Conservation (phyloP, 2,888 invertebrate species). For the Xanthostigma xanthostigma region DNA sequence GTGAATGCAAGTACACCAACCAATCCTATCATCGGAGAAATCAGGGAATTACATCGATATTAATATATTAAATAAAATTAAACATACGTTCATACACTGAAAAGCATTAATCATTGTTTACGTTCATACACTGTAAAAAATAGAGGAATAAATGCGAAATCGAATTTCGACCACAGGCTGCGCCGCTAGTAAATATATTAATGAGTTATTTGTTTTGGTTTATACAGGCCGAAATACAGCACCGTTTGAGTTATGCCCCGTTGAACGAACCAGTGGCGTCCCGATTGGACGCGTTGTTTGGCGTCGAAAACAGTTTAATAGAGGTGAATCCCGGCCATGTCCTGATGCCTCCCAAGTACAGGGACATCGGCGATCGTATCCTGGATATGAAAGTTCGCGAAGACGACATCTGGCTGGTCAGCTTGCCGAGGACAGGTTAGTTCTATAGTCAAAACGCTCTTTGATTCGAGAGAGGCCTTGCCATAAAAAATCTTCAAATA, state of each 20-base stretch:
- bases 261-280: slow-evolving; percentile 17
- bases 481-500: too few relatives aligned
- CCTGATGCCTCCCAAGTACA: slow-evolving; percentile 52
- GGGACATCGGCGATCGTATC: slow-evolving; percentile 51
- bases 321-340: slow-evolving; percentile 58
- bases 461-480: background rate
- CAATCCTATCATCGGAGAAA: too few relatives aligned
- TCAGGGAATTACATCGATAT: too few relatives aligned
- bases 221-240: slow-evolving; percentile 11
- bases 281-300: slow-evolving; percentile 50
- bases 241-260: slow-evolving; percentile 9
- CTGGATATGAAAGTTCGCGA: slow-evolving; percentile 53
- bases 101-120: too few relatives aligned
- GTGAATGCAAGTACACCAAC: too few relatives aligned
- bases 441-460: slow-evolving; percentile 6
- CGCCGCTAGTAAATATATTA: too few relatives aligned
- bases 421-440: slow-evolving; percentile 78
- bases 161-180: too few relatives aligned
- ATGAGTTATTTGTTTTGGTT: background rate
- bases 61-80: too few relatives aligned
- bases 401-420: slow-evolving; percentile 74
- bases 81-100: too few relatives aligned
- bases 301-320: slow-evolving; percentile 50
- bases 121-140: too few relatives aligned
- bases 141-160: too few relatives aligned